Conservation (phyloP, 2,888 invertebrate genomes). For the Tenthredo scrophulariae region DNA sequence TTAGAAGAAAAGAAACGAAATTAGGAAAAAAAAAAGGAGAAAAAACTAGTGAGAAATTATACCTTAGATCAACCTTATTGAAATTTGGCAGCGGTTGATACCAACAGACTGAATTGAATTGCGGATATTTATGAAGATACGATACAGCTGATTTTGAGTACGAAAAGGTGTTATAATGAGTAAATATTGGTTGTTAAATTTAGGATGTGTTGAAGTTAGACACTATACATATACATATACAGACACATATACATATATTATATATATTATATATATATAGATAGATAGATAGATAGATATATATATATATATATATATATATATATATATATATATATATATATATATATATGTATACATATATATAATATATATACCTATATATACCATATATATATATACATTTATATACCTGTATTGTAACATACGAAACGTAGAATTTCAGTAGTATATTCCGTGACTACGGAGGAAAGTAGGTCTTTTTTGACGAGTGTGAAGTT, state of each 20-base stretch:
- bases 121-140: slow-evolving; percentile 2
- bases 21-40: not conserved
- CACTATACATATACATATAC: not conserved
- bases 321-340: not conserved
- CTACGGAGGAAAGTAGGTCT: not conserved
- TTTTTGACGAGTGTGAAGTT: not conserved
- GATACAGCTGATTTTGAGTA: slow-evolving; percentile 1
- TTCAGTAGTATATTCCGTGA: not conserved
- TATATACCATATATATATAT: too few species aligned
- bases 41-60: not conserved
- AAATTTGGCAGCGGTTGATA: not conserved
- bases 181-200: slow-evolving; percentile 1
- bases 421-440: not conserved
- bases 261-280: slow-evolving; percentile 5
- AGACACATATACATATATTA: too few species aligned
- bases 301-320: not conserved
- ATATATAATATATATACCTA: too few species aligned
- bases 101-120: slow-evolving; percentile 43
- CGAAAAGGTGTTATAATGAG: slow-evolving; percentile 14
- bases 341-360: too few species aligned
- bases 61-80: not conserved
- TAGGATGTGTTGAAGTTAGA: slow-evolving; percentile 4
- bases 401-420: not conserved
- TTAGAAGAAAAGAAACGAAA: not conserved
- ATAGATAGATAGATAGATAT: not conserved